Conservation (phyloP, 2,113 vertebrate genomes). For the Mobula birostris region DNA sequence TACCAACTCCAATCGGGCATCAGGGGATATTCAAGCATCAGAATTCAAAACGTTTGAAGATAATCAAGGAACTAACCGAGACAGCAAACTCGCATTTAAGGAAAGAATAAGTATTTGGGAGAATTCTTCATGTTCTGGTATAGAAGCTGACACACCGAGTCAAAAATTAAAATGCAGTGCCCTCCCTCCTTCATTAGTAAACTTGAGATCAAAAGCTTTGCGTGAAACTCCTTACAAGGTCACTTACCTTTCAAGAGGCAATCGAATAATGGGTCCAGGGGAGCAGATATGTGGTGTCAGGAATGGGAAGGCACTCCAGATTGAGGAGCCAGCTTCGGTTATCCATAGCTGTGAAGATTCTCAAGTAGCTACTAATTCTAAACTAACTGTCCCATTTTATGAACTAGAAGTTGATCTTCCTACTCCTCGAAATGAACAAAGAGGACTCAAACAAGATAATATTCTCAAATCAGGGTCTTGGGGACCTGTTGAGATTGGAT, state of each 20-base stretch:
- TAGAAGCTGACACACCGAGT: not conserved
- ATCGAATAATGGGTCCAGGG: not conserved
- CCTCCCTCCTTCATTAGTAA: not conserved
- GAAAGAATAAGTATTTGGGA: conserved; percentile 29
- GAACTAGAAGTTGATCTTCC: not conserved
- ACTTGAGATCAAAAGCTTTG: not conserved
- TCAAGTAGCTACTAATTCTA: not conserved
- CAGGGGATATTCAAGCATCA: not conserved
- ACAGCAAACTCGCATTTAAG: not conserved
- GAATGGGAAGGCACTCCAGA: no score
- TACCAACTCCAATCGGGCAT: not conserved
- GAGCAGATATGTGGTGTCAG: not conserved
- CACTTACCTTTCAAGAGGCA: not conserved
- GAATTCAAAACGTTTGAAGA: not conserved
- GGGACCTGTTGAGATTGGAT: not conserved
- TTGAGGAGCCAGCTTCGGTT: not conserved
- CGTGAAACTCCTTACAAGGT: not conserved
- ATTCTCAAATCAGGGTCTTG: not conserved
- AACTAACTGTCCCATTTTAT: not conserved
- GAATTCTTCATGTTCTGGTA: not conserved
- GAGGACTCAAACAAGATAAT: not conserved
- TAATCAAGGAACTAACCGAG: not conserved
- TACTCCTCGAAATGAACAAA: not conserved
- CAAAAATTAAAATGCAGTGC: not conserved
- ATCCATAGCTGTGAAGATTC: not conserved